Conservation (phyloP, 2,113 vertebrate species). For the Caranx melampygus region DNA sequence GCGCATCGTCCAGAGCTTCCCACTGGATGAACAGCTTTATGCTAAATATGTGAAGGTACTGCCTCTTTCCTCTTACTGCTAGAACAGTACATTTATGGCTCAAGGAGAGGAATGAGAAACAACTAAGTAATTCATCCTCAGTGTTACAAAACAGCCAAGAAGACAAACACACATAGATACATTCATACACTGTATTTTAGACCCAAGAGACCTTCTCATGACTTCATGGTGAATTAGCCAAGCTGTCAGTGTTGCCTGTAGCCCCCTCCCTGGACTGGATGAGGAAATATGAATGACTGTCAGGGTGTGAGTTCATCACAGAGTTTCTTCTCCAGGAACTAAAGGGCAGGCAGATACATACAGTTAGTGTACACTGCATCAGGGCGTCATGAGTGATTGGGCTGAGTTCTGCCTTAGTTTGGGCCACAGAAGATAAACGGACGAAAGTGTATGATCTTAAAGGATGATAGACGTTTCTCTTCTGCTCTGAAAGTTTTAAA, state of each 20-base stretch:
- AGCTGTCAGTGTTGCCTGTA: neutral
- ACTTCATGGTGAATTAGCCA: slow-evolving; percentile 49
- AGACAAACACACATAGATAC: neutral
- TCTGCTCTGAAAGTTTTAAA: too few species aligned
- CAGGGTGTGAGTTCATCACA: slow-evolving; percentile 10
- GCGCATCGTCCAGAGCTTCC: slow-evolving; percentile 98
- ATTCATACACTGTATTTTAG: neutral
- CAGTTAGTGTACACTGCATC: too few species aligned
- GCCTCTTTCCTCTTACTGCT: neutral
- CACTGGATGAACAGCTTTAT: slow-evolving; percentile 98
- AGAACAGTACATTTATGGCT: neutral
- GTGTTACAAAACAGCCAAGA: neutral
- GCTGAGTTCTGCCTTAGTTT: neutral
- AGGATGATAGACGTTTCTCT: too few species aligned
- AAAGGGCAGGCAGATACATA: neutral
- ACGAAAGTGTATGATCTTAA: too few species aligned
- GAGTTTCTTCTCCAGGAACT: neutral
- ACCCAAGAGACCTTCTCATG: slow-evolving; percentile 37
- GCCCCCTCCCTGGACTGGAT: neutral
- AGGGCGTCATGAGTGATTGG: too few species aligned
- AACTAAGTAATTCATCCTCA: neutral
- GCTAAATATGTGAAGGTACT: slow-evolving; percentile 99
- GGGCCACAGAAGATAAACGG: too few species aligned
- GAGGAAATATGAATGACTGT: slow-evolving; percentile 1
- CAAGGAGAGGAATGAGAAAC: neutral